Evolutionary conservation across 2,113 vertebrate genomes (phyloP).

Genomic region (Speoplatyrhinus poulsoni): DNA sequence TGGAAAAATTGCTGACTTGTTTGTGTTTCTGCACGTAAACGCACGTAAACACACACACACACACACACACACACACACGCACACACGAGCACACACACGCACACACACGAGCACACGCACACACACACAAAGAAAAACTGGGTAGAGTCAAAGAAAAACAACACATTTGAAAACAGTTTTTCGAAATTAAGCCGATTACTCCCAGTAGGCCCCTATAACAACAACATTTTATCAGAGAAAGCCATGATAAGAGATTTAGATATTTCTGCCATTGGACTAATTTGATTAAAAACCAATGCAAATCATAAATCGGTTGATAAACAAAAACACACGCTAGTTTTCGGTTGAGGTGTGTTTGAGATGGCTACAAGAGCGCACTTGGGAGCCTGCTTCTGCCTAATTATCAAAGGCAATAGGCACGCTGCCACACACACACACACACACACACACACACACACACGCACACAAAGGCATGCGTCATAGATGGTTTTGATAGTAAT

Average conservation of each 20-base stretch:
- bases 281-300: constrained; percentile 51
- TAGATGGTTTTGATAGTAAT: constrained; percentile 46
- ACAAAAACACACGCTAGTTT: neutral
- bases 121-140: no score
- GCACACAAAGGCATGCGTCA: constrained; percentile 18
- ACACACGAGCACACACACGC: no score
- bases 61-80: no score
- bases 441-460: constrained; percentile 10
- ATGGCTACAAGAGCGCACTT: no score
- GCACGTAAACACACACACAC: no score
- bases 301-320: constrained; percentile 11
- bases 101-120: no score
- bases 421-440: constrained; percentile 2
- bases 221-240: constrained; percentile 45
- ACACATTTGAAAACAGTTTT: constrained; percentile 21
- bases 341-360: neutral
- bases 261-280: constrained; percentile 50
- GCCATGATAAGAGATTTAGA: constrained; percentile 37
- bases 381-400: neutral
- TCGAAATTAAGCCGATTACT: constrained; percentile 8
- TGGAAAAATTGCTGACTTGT: no score
- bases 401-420: constrained; percentile 37
- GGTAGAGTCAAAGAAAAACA: constrained; percentile 26
- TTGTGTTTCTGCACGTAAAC: no score
- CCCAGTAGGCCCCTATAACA: constrained; percentile 19